Percentiles rank a stretch among this genome's conserved stretches.
Evolutionary conservation across 2,113 vertebrate genomes (phyloP).

Genomic region (Pterocles orientalis): DNA sequence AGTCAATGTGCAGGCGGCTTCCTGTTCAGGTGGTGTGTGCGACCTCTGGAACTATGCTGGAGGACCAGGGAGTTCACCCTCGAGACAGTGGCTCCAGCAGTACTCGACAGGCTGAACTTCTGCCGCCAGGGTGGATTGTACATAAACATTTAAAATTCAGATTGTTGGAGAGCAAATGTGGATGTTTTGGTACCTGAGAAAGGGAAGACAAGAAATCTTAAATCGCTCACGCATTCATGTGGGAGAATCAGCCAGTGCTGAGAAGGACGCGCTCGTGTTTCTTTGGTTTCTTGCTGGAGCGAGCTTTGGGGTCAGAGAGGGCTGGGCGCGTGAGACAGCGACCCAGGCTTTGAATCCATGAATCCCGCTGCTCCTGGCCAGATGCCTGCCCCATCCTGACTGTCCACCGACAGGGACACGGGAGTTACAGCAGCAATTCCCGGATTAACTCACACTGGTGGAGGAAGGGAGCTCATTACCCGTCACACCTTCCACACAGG

Average conservation of each 20-base stretch:
- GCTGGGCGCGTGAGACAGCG: neutral
- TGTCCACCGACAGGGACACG: rapidly evolving
- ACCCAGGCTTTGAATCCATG: neutral
- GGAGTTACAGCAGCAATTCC: rapidly evolving
- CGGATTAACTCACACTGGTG: neutral
- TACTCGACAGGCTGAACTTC: neutral
- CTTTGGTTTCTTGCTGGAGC: neutral
- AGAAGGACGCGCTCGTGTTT: neutral
- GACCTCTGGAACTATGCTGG: neutral
- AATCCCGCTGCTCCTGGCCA: neutral
- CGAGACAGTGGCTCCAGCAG: neutral
- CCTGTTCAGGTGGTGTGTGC: rapidly evolving
- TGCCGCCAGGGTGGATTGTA: neutral
- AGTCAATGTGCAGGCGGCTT: neutral
- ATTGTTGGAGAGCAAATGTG: neutral
- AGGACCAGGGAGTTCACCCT: neutral
- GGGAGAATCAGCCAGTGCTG: neutral
- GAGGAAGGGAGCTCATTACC: neutral
- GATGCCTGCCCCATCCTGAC: neutral
- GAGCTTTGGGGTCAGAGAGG: neutral
- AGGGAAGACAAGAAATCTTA: neutral
- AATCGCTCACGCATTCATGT: rapidly evolving
- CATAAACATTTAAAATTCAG: neutral
- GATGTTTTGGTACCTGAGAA: neutral
- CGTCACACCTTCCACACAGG: neutral